These are phyloP conservation scores for Zoanthus sansibaricus DNA, from an alignment of 92 coral and sea anemone species.

Conservation along the genomic window DNA sequence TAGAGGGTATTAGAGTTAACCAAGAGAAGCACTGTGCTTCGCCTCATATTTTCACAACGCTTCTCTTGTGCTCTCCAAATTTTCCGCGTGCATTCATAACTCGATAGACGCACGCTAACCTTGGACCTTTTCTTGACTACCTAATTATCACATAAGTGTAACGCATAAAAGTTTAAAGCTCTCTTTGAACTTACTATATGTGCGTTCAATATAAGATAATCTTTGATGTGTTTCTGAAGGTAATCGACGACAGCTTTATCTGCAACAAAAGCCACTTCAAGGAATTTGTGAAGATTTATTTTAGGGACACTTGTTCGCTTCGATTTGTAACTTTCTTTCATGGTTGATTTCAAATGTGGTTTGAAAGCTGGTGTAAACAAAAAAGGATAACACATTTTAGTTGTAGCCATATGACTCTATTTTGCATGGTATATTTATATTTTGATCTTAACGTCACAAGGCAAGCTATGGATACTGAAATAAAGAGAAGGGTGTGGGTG, in stretches of 20 bases:
- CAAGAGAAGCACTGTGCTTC: too few relatives aligned
- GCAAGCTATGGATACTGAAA: too few relatives aligned
- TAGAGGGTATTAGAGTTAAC: too few relatives aligned
- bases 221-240: not conserved
- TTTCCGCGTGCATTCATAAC: too few relatives aligned
- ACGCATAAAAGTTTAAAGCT: not conserved
- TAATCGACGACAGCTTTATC: not conserved
- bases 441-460: too few relatives aligned
- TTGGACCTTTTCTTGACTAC: not conserved
- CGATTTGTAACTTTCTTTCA: not conserved
- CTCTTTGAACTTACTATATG: constrained; percentile 11
- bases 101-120: too few relatives aligned
- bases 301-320: not conserved
- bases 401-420: too few relatives aligned
- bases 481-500: too few relatives aligned
- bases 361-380: not conserved
- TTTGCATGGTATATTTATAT: too few relatives aligned
- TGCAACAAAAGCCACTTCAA: constrained; percentile 32
- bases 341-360: not conserved
- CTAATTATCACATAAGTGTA: not conserved
- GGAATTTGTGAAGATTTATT: not conserved
- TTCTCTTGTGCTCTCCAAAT: too few relatives aligned
- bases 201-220: constrained; percentile 13
- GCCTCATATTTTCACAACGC: too few relatives aligned
- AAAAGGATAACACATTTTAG: too few relatives aligned